phyloP scores from a whole-genome alignment of 2,888 invertebrate species.

The Reticulitermes lucifugus region DNA sequence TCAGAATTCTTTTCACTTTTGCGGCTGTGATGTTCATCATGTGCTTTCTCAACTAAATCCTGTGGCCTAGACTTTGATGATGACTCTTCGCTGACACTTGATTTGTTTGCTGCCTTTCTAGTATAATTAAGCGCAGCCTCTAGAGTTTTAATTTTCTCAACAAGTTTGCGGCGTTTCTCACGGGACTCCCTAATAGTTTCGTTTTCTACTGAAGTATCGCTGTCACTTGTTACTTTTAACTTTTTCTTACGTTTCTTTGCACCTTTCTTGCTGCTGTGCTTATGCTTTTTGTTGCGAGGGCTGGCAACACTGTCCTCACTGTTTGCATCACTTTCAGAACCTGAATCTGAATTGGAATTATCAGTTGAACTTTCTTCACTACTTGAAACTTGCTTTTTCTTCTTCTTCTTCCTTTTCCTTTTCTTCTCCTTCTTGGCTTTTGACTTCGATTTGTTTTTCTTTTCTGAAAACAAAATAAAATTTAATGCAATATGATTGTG shows the following conservation, averaged over 20 bases:
- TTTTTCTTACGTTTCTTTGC: slow-evolving; percentile 39
- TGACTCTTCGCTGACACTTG: neutral
- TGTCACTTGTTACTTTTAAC: neutral
- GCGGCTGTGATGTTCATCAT: neutral
- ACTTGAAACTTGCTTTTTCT: slow-evolving; percentile 44
- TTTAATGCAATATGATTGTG: no score
- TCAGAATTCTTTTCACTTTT: neutral
- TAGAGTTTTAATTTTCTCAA: slow-evolving; percentile 40
- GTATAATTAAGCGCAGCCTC: slow-evolving; percentile 39
- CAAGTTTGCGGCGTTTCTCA: slow-evolving; percentile 35
- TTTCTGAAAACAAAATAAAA: slow-evolving; percentile 47
- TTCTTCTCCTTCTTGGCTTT: slow-evolving; percentile 48
- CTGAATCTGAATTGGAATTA: slow-evolving; percentile 24
- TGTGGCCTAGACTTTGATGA: neutral
- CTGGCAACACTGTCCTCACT: slow-evolving; percentile 2
- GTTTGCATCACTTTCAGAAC: neutral
- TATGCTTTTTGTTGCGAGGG: slow-evolving; percentile 19
- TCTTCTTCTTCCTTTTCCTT: slow-evolving; percentile 52
- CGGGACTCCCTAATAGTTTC: slow-evolving; percentile 8
- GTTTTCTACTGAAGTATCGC: neutral
- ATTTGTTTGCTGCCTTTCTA: slow-evolving; percentile 17
- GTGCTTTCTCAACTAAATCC: neutral
- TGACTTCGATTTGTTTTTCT: slow-evolving; percentile 48
- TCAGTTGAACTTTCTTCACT: slow-evolving; percentile 29
- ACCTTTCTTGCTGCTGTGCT: slow-evolving; percentile 18